Percentiles rank a stretch among this genome's conserved stretches.
These are phyloP conservation scores for Sinocyclocheilus anshuiensis DNA, from an alignment of 2,113 vertebrate species.

Conservation along the genomic window DNA sequence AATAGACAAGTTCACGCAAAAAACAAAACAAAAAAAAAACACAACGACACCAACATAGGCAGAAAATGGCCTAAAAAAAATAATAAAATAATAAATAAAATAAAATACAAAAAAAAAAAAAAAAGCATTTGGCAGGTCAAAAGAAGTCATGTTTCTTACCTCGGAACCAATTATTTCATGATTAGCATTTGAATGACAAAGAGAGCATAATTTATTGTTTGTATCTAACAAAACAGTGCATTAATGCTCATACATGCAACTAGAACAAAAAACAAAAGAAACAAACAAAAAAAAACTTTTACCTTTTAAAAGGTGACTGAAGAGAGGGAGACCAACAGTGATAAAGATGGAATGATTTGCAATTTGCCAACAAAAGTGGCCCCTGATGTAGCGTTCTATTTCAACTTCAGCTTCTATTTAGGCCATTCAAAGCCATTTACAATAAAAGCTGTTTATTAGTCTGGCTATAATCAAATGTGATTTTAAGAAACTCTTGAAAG, in stretches of 20 bases:
- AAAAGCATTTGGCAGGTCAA: neutral
- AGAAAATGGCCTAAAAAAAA: neutral
- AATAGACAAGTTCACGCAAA: neutral
- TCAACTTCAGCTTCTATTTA: neutral
- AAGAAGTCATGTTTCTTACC: constrained; percentile 68
- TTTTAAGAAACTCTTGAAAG: neutral
- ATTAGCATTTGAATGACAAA: constrained; percentile 74
- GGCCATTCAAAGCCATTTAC: neutral
- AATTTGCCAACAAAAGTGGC: neutral
- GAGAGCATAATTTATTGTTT: constrained; percentile 57
- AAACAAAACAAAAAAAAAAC: neutral
- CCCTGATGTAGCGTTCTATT: neutral
- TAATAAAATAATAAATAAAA: no score
- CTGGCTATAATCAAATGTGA: constrained; percentile 31
- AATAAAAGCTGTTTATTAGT: constrained; percentile 20
- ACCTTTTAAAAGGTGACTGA: neutral
- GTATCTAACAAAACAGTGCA: constrained; percentile 28
- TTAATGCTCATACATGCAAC: neutral
- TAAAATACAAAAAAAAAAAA: no score
- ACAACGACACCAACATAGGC: no score
- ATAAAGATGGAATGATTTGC: neutral
- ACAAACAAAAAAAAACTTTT: neutral
- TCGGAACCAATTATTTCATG: constrained; percentile 70
- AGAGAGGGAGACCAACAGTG: neutral
- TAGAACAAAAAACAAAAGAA: no score